Conservation (phyloP, 2,113 vertebrate genomes). For the Corvus hawaiiensis region DNA sequence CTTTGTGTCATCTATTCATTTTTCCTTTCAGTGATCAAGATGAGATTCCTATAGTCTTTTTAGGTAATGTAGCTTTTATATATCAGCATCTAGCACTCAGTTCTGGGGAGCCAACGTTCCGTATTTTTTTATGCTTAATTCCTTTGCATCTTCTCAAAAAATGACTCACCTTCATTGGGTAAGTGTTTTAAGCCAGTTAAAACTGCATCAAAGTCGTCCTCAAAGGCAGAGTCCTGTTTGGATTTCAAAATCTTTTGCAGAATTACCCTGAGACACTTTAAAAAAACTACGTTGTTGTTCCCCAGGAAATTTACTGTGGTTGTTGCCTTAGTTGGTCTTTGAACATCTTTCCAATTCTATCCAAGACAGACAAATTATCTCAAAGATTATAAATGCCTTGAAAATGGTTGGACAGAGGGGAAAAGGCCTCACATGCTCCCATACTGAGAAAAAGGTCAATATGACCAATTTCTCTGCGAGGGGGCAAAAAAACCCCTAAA, state of each 20-base stretch:
- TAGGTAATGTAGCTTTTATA: not conserved
- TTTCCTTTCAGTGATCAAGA: not conserved
- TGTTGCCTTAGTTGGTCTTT: not conserved
- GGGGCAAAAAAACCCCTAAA: accelerated
- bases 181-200: not conserved
- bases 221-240: not conserved
- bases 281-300: not conserved
- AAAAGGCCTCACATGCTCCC: not conserved
- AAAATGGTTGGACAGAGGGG: not conserved
- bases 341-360: not conserved
- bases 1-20: not conserved
- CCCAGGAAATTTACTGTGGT: not conserved
- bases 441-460: not conserved
- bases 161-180: not conserved
- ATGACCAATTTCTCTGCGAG: not conserved
- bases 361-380: not conserved
- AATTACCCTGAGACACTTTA: not conserved
- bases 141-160: not conserved
- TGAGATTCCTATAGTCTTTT: not conserved
- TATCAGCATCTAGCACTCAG: not conserved
- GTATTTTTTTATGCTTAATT: not conserved
- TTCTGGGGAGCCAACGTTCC: not conserved
- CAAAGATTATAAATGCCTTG: not conserved
- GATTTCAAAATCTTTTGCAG: not conserved
- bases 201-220: not conserved